Conservation (phyloP, 2,888 invertebrate species). For the Megalurothrips usitatus region DNA sequence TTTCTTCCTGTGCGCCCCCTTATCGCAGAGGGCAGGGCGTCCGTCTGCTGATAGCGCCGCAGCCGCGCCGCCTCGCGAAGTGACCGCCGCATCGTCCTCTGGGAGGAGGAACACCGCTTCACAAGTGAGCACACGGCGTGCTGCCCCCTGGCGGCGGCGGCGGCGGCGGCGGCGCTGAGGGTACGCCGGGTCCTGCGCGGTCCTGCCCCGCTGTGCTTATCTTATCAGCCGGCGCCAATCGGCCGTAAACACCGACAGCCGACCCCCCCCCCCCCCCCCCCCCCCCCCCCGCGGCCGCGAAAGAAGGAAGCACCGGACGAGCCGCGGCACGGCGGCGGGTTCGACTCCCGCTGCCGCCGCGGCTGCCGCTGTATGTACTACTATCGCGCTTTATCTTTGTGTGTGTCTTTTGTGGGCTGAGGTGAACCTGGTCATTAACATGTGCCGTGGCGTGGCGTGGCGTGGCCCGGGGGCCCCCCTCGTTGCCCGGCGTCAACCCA, state of each 20-base stretch:
- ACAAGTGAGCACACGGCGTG: no score
- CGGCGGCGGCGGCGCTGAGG: background rate
- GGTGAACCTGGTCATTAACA: slow-evolving; percentile 20
- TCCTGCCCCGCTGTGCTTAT: background rate
- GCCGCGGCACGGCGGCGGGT: background rate
- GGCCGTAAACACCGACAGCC: background rate
- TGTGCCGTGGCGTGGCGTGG: background rate
- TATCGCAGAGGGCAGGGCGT: no score
- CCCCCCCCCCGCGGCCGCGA: background rate
- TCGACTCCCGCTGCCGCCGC: background rate
- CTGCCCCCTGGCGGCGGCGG: background rate
- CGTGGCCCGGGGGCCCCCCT: background rate
- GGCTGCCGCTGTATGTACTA: no score
- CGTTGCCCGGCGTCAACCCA: background rate
- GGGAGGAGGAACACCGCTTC: background rate
- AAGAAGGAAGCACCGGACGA: background rate
- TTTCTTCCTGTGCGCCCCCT: no score
- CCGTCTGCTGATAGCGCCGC: no score
- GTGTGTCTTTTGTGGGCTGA: background rate
- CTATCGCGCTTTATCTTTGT: no score
- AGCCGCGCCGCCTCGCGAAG: no score
- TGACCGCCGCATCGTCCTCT: no score
- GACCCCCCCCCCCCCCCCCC: no score
- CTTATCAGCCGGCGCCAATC: background rate
- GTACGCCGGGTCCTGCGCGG: background rate